Evolutionary conservation across 1,140 invertebrate species (phyloP).

Genomic region (Drosophila pachea): DNA sequence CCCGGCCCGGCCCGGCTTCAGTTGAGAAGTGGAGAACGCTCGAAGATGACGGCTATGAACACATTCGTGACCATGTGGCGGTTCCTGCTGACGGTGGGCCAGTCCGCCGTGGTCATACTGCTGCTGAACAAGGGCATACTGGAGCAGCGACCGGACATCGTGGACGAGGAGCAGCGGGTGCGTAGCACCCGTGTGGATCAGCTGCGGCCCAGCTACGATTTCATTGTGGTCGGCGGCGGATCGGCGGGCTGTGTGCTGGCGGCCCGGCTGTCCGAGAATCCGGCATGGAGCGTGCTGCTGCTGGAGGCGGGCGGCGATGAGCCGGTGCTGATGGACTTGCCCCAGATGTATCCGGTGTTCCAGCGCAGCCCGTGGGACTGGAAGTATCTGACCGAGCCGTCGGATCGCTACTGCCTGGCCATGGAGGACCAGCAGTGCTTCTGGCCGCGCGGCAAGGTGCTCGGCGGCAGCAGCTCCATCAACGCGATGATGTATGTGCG

Average conservation of each 20-base stretch:
- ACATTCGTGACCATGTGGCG: conserved; percentile 77
- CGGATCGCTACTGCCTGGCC: conserved; percentile 83
- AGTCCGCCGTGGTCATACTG: conserved; percentile 82
- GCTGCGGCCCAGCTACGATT: conserved; percentile 84
- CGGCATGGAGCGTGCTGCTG: conserved; percentile 85
- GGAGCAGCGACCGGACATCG: conserved; percentile 83
- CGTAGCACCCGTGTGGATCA: conserved; percentile 79
- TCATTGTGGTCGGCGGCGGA: conserved; percentile 89
- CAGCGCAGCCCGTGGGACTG: conserved; percentile 88
- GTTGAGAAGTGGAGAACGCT: not conserved
- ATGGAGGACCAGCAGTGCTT: conserved; percentile 83
- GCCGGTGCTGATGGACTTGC: conserved; percentile 85
- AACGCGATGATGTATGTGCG: conserved; percentile 95
- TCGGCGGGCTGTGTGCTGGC: conserved; percentile 91
- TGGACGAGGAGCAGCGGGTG: conserved; percentile 82
- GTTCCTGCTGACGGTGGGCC: conserved; percentile 82
- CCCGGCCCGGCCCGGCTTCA: not conserved
- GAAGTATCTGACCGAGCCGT: conserved; percentile 88
- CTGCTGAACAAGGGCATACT: conserved; percentile 82
- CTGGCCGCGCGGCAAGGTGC: conserved; percentile 87
- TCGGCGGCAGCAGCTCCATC: conserved; percentile 90
- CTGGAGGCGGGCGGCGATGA: conserved; percentile 92
- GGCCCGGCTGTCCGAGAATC: conserved; percentile 85
- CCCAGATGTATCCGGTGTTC: conserved; percentile 85
- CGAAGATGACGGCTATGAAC: conserved; percentile 54